These are phyloP conservation scores for Mylabris sibirica DNA, from an alignment of 2,888 invertebrate genomes.

Conservation along the genomic window DNA sequence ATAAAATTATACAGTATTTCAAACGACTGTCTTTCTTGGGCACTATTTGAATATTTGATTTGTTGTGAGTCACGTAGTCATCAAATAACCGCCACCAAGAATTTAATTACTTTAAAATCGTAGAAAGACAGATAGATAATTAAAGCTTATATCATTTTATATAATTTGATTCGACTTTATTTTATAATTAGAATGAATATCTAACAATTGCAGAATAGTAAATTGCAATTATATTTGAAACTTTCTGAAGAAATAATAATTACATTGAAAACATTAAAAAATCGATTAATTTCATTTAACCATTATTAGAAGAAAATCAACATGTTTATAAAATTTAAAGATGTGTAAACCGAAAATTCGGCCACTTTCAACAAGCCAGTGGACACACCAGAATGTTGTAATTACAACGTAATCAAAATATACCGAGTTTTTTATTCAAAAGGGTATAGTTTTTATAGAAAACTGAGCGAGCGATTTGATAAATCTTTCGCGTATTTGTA, in stretches of 20 bases:
- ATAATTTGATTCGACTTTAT: background rate
- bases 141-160: background rate
- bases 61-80: slow-evolving; percentile 18
- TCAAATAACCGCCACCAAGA: background rate
- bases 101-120: background rate
- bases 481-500: no score
- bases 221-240: background rate
- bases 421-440: no score
- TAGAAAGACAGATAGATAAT: background rate
- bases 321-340: no score
- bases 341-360: no score
- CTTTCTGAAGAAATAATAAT: background rate
- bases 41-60: slow-evolving; percentile 36
- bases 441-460: no score
- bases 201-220: background rate
- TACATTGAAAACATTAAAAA: background rate
- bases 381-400: no score
- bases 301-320: no score
- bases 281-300: background rate
- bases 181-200: background rate
- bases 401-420: no score
- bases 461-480: no score
- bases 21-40: slow-evolving; percentile 24
- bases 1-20: slow-evolving; percentile 31
- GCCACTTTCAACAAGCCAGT: no score